These are phyloP conservation scores for Loriculus beryllinus DNA, from an alignment of 2,797 vertebrate species.

Conservation along the genomic window DNA sequence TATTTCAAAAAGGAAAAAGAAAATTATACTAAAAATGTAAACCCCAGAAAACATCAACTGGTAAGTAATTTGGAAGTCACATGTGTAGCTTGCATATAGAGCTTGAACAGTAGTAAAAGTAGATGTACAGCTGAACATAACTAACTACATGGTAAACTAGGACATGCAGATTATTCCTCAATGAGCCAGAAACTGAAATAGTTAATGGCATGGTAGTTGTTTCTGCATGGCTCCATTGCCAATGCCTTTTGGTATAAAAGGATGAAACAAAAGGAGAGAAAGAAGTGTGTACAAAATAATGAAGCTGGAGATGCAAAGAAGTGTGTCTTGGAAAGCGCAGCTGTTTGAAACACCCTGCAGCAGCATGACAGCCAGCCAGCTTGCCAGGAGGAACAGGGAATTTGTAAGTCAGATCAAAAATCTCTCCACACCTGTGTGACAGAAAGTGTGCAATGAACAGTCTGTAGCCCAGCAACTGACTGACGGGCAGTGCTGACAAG, in stretches of 20 bases:
- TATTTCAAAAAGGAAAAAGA: neutral
- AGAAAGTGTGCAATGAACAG: neutral
- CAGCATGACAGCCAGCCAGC: neutral
- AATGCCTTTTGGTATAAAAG: neutral
- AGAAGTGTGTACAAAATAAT: neutral
- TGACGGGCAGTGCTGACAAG: slow-evolving; percentile 31
- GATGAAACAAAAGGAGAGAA: neutral
- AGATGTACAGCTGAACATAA: neutral
- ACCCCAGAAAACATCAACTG: neutral
- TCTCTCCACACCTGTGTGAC: slow-evolving; percentile 49
- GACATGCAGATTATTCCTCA: neutral
- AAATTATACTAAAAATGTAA: neutral
- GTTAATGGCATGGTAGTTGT: neutral
- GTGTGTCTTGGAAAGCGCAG: neutral
- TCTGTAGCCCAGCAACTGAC: neutral
- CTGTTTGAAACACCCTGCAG: slow-evolving; percentile 2
- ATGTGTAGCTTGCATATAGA: neutral
- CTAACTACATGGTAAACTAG: neutral
- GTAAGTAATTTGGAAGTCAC: neutral
- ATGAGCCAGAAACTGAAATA: neutral
- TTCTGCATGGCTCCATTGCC: neutral
- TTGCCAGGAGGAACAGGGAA: neutral
- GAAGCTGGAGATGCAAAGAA: neutral
- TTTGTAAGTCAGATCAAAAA: slow-evolving; percentile 26
- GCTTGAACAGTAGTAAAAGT: neutral